Evolutionary conservation across 2,797 vertebrate species (phyloP), one percentile per base, ranked within the genome.

Genomic region (Peromyscus eremicus): DNA sequence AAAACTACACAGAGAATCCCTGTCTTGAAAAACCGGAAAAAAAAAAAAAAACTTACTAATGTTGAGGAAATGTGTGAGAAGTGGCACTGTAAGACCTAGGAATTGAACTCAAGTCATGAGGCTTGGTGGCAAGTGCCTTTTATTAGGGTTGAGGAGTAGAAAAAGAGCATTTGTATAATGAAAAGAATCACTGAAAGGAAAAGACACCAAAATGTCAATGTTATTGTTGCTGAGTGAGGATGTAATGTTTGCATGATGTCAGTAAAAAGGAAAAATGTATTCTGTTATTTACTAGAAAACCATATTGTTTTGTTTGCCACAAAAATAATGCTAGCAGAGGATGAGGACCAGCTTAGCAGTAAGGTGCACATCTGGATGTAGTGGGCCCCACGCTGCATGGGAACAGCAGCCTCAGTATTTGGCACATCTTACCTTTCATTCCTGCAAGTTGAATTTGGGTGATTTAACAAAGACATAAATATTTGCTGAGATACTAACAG

Each of bases 401-500:
- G 4, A 34, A 17, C 64, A 91, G 37, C 25, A 60, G 2, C 55
- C 32, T 40, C 55, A 57, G 40, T 81, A 71, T 55, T 81, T 21
- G 52, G 34, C 29, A 43, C 19, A 80, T 34, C 19, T 49, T 70
- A 27, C 19, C 40, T 77, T 77, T 64, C 55, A 57, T 8, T 94
- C 19, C 23, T 68, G 16, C 88, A 29, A 94, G 9, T 81, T 92
- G 71, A 92, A 6, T 96, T 94, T 94, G 93, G 70, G 16, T 85
- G n/a, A 64, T 93, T 95, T 97, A 71, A 84, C 11, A 43, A 62
- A 84, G 46, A n/a, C 37, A 76, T 66, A 93, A 92, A 80, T 97
- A 92, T 71, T 96, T 94, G 82, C 94, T 91, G 57, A 85, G 7
- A 82, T 71, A 64, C 73, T 96, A 2, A 80, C 86, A 89, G 77